These are phyloP conservation scores for Pomacea maculata DNA, from an alignment of 1,140 invertebrate genomes.

Conservation along the genomic window DNA sequence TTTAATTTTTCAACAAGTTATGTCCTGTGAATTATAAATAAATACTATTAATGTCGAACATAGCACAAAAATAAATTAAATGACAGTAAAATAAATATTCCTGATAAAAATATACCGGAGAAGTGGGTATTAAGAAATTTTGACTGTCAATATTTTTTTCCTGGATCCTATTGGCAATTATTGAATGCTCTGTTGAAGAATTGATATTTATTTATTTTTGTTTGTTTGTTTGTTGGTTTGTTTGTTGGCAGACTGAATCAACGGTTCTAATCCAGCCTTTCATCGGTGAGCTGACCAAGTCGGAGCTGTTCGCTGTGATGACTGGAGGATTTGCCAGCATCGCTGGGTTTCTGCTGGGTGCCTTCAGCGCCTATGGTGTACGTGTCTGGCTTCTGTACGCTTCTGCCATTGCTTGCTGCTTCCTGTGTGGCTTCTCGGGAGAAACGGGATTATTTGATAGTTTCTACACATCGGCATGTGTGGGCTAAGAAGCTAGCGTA, in stretches of 20 bases:
- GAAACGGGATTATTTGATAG: no score
- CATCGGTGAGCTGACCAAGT: constrained; percentile 55
- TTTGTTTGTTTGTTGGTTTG: background rate
- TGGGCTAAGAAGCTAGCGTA: no score
- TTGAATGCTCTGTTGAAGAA: background rate
- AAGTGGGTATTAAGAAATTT: background rate
- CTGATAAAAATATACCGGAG: background rate
- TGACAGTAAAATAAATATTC: background rate
- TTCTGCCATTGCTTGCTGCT: no score
- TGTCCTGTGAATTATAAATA: no score
- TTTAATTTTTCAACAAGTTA: background rate
- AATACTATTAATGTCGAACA: background rate
- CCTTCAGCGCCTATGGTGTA: constrained; percentile 56
- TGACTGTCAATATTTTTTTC: background rate
- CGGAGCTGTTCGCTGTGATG: constrained; percentile 62
- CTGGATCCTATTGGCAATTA: background rate
- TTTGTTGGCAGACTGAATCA: constrained; percentile 55
- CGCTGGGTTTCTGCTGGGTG: constrained; percentile 55
- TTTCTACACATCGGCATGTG: no score
- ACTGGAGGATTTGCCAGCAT: constrained; percentile 64
- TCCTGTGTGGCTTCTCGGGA: no score
- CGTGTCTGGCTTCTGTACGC: constrained; percentile 55
- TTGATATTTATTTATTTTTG: background rate
- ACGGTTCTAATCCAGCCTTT: constrained; percentile 61
- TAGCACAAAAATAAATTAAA: background rate